These are phyloP conservation scores for Priocnemis perturbator DNA, from an alignment of 2,888 invertebrate species.

Conservation along the genomic window DNA sequence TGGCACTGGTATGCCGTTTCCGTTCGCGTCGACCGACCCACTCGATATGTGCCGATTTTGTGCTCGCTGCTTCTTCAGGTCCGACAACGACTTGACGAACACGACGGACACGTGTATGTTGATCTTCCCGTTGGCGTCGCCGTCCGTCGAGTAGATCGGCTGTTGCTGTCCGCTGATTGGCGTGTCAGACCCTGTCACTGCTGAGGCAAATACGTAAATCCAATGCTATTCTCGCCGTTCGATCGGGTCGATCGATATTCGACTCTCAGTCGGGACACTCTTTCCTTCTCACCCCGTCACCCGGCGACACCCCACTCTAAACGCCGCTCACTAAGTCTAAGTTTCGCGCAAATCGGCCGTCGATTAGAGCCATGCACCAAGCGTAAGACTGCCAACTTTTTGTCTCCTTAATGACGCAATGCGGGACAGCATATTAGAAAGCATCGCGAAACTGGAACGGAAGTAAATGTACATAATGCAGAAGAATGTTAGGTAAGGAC, in stretches of 20 bases:
- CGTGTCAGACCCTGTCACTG: constrained; percentile 71
- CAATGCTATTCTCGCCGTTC: constrained; percentile 55
- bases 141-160: constrained; percentile 80
- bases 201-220: constrained; percentile 72
- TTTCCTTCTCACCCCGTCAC: constrained; percentile 43
- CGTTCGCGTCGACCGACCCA: constrained; percentile 72
- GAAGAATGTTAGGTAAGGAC: too few relatives aligned
- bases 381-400: too few relatives aligned
- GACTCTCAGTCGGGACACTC: constrained; percentile 4
- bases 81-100: constrained; percentile 92
- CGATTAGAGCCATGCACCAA: constrained; percentile 51
- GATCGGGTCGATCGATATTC: constrained; percentile 29
- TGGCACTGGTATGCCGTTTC: constrained; percentile 75
- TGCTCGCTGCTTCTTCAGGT: constrained; percentile 94
- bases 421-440: too few relatives aligned
- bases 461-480: too few relatives aligned
- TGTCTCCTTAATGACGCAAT: too few relatives aligned
- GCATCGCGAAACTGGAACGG: too few relatives aligned
- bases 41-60: constrained; percentile 84
- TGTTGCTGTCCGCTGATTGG: constrained; percentile 70
- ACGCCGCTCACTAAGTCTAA: too few relatives aligned
- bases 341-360: constrained; percentile 1
- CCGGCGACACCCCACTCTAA: constrained; percentile 17
- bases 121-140: constrained; percentile 89
- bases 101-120: constrained; percentile 90